Base-by-base conservation (phyloP, 2,888 invertebrate genomes). In the Cataglyphis cursor region DNA sequence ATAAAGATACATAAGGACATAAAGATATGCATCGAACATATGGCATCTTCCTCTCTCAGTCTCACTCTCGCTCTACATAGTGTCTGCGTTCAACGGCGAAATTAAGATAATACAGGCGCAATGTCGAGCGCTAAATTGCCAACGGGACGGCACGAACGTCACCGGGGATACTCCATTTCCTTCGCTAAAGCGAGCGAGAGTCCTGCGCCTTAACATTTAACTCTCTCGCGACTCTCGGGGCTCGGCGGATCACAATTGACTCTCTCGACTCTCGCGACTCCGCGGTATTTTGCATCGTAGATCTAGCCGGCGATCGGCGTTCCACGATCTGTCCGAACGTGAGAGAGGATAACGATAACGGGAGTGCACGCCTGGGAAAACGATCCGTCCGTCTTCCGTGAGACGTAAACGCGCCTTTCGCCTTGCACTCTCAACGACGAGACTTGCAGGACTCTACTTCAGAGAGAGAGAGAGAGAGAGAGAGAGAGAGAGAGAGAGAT, bases 361-460 rank as follows among this genome's bases (percentile, higher is more conserved):
- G 89, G 89, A 89, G 90, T 90, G 89, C 90, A 87, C 90, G 90
- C 89, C 90, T 90, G 90, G 90, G 90, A 90, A 89, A 89, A 90
- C 87, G 89, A 90, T 90, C 87, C 88, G 87, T 88, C 83, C 88
- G 88, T 88, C 87, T 88, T 88, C 65, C 65, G 73, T 70, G 64
- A 62, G 75, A 84, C 57, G 68, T 84, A 48, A 68, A 66, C 62
- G 74, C 66, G 81, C 38, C 54, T 76, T 48, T 41, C 48, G 61
- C 57, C 54, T 28, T 38, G 44, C 31, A 35, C 59, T 44, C 31
- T 65, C 31, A 44, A 44, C 62, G 31, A 68, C 24, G 57, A 54
- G 5, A 18, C 28, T 28, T 12, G 41, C 64, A 24, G 51, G 48
- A 15, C 3, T 35, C 1, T n/a, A 15, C 41, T n/a, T 51, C n/a